Conservation (phyloP, 2,888 invertebrate species). For the Chrysomela aeneicollis region DNA sequence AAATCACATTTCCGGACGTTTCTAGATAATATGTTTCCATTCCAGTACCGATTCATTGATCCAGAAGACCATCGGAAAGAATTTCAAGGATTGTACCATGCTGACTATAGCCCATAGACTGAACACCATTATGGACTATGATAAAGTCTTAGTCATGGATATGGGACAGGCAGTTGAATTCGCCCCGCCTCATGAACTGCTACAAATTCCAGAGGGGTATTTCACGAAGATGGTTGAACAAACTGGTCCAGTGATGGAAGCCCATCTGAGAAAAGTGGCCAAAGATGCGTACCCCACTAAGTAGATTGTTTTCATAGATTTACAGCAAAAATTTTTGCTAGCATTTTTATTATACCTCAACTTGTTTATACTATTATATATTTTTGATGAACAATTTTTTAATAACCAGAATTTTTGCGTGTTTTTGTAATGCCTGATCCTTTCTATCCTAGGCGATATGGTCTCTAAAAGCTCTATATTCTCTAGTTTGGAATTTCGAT, state of each 20-base stretch:
- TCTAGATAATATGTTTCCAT: conserved; percentile 34
- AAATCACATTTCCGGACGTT: no score
- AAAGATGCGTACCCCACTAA: conserved; percentile 35
- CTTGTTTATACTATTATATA: not conserved
- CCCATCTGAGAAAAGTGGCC: conserved; percentile 48
- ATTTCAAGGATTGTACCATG: conserved; percentile 80
- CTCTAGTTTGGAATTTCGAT: no score
- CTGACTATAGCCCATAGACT: conserved; percentile 85
- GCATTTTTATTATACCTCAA: not conserved
- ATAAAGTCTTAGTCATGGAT: conserved; percentile 72
- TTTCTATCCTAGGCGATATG: no score
- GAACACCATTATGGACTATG: conserved; percentile 86
- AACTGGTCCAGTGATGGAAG: conserved; percentile 54
- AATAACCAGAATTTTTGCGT: not conserved
- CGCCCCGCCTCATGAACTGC: conserved; percentile 62
- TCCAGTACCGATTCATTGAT: conserved; percentile 78
- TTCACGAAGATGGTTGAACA: conserved; percentile 58
- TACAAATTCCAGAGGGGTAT: conserved; percentile 51
- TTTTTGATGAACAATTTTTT: conserved; percentile 1
- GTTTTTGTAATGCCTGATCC: no score
- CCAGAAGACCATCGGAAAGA: conserved; percentile 76
- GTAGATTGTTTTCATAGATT: not conserved
- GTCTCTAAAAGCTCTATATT: no score
- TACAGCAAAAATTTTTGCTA: not conserved
- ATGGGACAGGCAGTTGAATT: conserved; percentile 65